Evolutionary conservation across 2,113 vertebrate genomes (phyloP), one percentile per base, ranked within the genome.

Genomic region (Tragulus kanchil): DNA sequence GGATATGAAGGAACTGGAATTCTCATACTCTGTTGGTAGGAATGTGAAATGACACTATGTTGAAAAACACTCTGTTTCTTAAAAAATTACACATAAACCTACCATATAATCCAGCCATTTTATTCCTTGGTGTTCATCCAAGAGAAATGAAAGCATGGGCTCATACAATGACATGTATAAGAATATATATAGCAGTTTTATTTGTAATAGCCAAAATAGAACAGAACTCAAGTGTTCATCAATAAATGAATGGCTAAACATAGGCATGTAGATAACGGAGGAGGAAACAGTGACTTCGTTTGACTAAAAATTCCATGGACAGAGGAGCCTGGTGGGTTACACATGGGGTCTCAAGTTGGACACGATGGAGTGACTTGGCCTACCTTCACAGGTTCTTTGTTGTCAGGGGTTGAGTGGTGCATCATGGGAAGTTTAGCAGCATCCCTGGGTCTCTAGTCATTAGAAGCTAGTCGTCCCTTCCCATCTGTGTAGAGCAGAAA

Each of bases 361-460:
- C 69, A 73, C 0, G 1, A 45, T 21, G 1, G 11, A 73, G 13
- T 11, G 25, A 25, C 69, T 45, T 1, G 45, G 3, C 11, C 0
- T 21, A 73, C 14, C 6, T 21, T 45, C 21, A 13, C 69, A 25
- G 2, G n/a, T 45, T 82, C 15, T 73, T 73, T 73, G 26, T 8
- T 52, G 58, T 31, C 42, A 48, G 75, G 16, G 16, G 8, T 7
- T 86, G 15, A 61, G 5, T 15, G 54, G 1, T 61, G 31, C 59
- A 45, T 67, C 59, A 3, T 9, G 25, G 69, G 13, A 36, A 25
- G 12, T 14, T 71, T 17, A 88, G 31, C 21, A 28, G 36, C 26
- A 56, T 25, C 45, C 52, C 10, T n/a, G 21, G 23, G 16, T 36
- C n/a, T 56, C 21, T 54, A 6, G 42, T 36, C 42, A 36, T 77